Conservation (phyloP, 2,888 invertebrate genomes). For the Horisme vitalbata region DNA sequence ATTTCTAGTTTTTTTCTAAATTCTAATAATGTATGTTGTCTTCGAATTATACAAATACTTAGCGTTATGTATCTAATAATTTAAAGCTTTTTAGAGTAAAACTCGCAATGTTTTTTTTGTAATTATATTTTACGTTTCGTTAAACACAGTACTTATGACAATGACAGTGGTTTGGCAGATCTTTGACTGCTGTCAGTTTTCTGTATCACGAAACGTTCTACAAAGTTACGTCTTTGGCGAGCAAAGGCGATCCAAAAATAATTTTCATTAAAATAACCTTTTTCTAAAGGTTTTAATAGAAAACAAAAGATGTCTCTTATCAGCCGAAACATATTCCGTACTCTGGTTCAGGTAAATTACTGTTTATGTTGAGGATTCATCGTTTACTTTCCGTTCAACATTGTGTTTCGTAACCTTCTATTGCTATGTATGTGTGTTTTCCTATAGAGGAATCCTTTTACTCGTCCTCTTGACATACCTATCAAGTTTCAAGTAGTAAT, state of each 20-base stretch:
- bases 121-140: conserved; percentile 13
- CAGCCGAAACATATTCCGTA: conserved; percentile 67
- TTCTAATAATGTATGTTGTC: too few species aligned
- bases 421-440: conserved; percentile 12
- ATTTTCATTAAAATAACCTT: conserved; percentile 53
- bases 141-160: conserved; percentile 4
- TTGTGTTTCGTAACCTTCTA: conserved; percentile 68
- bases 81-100: too few species aligned
- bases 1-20: too few species aligned
- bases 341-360: conserved; percentile 64
- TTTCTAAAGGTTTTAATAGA: conserved; percentile 39
- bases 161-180: conserved; percentile 7
- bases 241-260: conserved; percentile 62
- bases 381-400: conserved; percentile 12
- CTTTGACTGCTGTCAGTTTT: conserved; percentile 38
- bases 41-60: too few species aligned
- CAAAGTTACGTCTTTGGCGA: conserved; percentile 53
- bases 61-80: too few species aligned
- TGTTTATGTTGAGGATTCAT: conserved; percentile 9
- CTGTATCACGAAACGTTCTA: conserved; percentile 34
- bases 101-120: too few species aligned
- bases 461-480: conserved; percentile 22
- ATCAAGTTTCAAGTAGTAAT: conserved; percentile 18
- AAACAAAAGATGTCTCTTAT: conserved; percentile 64
- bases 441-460: conserved; percentile 22